Percentiles rank a stretch among this genome's conserved stretches.
phyloP scores from a whole-genome alignment of 1,140 invertebrate species.

The Caerostris darwini region DNA sequence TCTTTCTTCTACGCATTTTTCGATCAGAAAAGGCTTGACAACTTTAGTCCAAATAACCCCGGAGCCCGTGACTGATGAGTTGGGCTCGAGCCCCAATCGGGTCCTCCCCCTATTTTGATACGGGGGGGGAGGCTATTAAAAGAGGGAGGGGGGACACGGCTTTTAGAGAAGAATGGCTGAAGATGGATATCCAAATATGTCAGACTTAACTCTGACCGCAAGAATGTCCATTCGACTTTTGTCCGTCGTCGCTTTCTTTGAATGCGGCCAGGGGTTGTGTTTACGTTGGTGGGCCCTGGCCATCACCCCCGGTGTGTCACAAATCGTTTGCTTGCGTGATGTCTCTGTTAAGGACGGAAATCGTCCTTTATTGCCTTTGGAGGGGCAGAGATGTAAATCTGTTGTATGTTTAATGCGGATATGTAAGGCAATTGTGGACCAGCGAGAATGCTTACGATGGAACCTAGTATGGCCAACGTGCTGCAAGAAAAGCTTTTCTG shows the following conservation, averaged over 20 bases:
- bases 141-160: conserved; percentile 24
- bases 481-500: not conserved
- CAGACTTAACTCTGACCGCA: conserved; percentile 69
- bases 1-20: conserved; percentile 27
- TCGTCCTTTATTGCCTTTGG: not conserved
- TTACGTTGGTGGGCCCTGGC: not conserved
- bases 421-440: not conserved
- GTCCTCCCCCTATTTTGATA: conserved; percentile 32
- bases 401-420: conserved; percentile 30
- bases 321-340: conserved; percentile 34
- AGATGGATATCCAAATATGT: conserved; percentile 67
- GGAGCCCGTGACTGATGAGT: conserved; percentile 57
- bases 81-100: conserved; percentile 6
- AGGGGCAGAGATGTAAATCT: not conserved
- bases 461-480: not conserved
- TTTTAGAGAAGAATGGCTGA: conserved; percentile 48
- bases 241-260: conserved; percentile 35
- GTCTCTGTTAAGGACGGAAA: conserved; percentile 37
- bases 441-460: not conserved
- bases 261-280: not conserved
- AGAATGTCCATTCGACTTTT: conserved; percentile 54
- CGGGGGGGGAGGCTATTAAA: not conserved
- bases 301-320: conserved; percentile 21
- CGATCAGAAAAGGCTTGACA: conserved; percentile 58
- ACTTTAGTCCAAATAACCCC: conserved; percentile 69